A percentile compares a stretch with the other conserved stretches of the same genome.
Evolutionary conservation across 2,888 invertebrate species (phyloP).

Genomic region (Priapulus caudatus): DNA sequence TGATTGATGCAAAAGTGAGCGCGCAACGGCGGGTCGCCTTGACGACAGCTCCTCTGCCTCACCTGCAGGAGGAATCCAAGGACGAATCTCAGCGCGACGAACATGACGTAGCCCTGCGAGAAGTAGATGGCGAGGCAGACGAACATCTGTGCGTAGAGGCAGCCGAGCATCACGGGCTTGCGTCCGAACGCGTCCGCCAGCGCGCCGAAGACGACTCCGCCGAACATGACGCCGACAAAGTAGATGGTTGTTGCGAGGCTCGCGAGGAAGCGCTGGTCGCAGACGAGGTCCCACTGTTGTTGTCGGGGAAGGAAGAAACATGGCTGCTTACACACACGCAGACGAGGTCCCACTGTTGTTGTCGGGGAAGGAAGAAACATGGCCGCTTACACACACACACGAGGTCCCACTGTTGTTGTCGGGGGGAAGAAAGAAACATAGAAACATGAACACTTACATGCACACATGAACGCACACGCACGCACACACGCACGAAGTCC

Average conservation of each 20-base stretch:
- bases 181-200: constrained; percentile 31
- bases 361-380: no score
- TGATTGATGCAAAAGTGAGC: no score
- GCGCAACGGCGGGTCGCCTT: no score
- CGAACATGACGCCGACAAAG: constrained; percentile 32
- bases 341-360: constrained; percentile 32
- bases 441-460: no score
- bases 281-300: constrained; percentile 33
- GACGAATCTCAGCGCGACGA: constrained; percentile 27
- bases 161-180: constrained; percentile 26
- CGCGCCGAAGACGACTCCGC: constrained; percentile 30
- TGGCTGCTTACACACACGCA: no score
- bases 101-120: constrained; percentile 23
- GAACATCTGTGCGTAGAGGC: constrained; percentile 24
- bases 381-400: no score
- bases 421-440: no score
- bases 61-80: constrained; percentile 31
- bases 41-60: no score
- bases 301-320: no score
- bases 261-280: constrained; percentile 23
- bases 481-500: no score
- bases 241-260: constrained; percentile 32
- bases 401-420: no score
- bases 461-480: no score
- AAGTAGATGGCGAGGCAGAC: constrained; percentile 27